These are phyloP conservation scores for Cantharis flavilabris DNA, from an alignment of 2,888 invertebrate genomes.

Conservation along the genomic window DNA sequence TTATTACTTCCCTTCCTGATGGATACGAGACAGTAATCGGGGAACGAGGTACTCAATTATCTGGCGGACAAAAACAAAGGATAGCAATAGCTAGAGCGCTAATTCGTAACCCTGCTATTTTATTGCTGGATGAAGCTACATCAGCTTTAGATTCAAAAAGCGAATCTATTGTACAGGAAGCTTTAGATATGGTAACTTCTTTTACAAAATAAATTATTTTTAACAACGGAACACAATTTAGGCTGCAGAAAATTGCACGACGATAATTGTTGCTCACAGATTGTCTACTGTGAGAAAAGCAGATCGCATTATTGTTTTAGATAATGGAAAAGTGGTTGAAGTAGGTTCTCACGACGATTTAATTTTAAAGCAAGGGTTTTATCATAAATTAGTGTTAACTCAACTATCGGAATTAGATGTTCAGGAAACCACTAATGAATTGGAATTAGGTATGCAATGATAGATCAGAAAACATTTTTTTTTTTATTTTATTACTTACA, in stretches of 20 bases:
- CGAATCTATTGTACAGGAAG: constrained; percentile 88
- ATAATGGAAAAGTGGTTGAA: constrained; percentile 71
- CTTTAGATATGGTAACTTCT: constrained; percentile 73
- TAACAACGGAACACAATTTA: not conserved
- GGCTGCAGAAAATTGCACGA: constrained; percentile 61
- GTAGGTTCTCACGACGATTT: constrained; percentile 72
- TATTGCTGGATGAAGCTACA: constrained; percentile 84
- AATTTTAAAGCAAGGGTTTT: constrained; percentile 51
- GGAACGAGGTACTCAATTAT: constrained; percentile 76
- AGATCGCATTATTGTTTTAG: constrained; percentile 75
- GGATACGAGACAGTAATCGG: constrained; percentile 82
- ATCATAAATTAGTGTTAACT: not conserved
- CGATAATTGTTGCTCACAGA: constrained; percentile 85
- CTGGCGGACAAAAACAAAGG: constrained; percentile 88
- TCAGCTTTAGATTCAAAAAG: constrained; percentile 88
- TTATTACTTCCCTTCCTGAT: constrained; percentile 77
- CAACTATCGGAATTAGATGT: not conserved
- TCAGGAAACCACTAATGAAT: not conserved
- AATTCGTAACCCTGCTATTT: constrained; percentile 76
- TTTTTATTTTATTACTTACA: not conserved
- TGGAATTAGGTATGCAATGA: not conserved
- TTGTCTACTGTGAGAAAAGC: constrained; percentile 83
- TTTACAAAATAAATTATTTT: too few relatives aligned
- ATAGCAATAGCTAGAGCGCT: constrained; percentile 88
- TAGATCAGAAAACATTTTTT: not conserved